These are phyloP conservation scores for Drosophila persimilis DNA, from an alignment of 1,140 invertebrate genomes.

Conservation along the genomic window DNA sequence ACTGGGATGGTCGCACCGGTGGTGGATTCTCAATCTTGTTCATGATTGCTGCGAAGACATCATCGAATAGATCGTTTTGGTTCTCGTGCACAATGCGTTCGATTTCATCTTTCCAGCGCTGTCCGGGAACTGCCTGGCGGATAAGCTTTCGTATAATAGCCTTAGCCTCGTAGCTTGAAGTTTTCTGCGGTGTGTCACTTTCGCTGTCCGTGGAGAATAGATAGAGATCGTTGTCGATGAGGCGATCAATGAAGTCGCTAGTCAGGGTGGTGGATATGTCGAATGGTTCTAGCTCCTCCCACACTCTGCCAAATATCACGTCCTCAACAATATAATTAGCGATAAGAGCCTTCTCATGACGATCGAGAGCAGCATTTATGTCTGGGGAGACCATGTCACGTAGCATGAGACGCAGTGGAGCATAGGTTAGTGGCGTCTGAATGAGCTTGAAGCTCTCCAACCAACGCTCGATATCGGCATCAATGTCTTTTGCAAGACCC, in stretches of 20 bases:
- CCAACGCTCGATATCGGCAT: conserved; percentile 81
- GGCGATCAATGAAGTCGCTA: conserved; percentile 64
- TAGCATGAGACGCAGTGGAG: conserved; percentile 46
- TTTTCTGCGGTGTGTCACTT: conserved; percentile 15
- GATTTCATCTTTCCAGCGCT: conserved; percentile 60
- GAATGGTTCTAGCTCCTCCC: conserved; percentile 49
- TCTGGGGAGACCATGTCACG: conserved; percentile 54
- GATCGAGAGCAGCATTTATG: conserved; percentile 10
- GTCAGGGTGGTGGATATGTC: conserved; percentile 45
- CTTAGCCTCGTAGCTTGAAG: conserved; percentile 33
- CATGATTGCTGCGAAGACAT: conserved; percentile 43
- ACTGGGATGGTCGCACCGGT: conserved; percentile 3
- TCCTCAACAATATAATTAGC: conserved; percentile 68
- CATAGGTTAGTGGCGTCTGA: conserved; percentile 83
- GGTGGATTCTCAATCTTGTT: background rate
- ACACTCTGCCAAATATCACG: conserved; percentile 48
- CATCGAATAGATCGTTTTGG: conserved; percentile 46
- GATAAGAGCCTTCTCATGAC: conserved; percentile 45
- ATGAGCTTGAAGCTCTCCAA: conserved; percentile 81
- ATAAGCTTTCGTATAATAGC: conserved; percentile 69
- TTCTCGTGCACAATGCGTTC: conserved; percentile 57
- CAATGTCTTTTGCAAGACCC: conserved; percentile 85
- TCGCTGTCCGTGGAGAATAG: conserved; percentile 67
- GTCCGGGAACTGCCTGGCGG: conserved; percentile 60
- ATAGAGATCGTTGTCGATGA: conserved; percentile 73